Base-by-base conservation (phyloP, 1,140 invertebrate genomes). In the Fopius arisanus region DNA sequence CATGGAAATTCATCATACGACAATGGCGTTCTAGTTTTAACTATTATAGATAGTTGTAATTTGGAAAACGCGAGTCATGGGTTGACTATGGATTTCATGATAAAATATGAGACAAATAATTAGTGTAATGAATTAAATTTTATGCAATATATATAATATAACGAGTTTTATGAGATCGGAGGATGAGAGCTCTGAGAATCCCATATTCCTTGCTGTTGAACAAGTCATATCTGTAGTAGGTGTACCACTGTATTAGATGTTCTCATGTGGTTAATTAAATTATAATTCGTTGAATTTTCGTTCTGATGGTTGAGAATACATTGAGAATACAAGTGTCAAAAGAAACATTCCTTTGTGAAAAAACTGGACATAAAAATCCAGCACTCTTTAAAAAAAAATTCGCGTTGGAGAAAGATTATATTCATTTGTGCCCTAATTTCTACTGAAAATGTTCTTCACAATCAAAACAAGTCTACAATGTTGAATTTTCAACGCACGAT, bases 101-200 rank as follows among this genome's bases (percentile, higher is more conserved):
- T 85, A 80, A 78, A 80, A 83, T 76, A 76, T 82, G 68, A 84
- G 84, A 86, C 84, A 86, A 86, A 86, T 85, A 85, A 86, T 84
- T 86, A 86, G 84, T 78, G 67, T 86, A 86, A 78, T 82, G 80
- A 84, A 80, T 79, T 51, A 83, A 80, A 79, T 78, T 70, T 62
- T 84, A 84, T 82, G 81, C 48, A 67, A 71, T 28, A 69, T 37
- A 33, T 19, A 67, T 31, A 67, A 26, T 14, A 73, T 48, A 67
- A 26, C 23, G 43, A 70, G 23, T 72, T 65, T 48, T 69, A 69
- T 51, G 41, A 21, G 41, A 69, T 48, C 16, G 43, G 16, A 14
- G 14, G 2, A 19, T 16, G 16, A 48, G 43, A 12, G 14, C 43
- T 48, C 14, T 70, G 14, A 74, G 75, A 77, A 77, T 71, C 74